These are phyloP conservation scores for Drosophila pallidifrons DNA, from an alignment of 1,140 invertebrate genomes.

Conservation along the genomic window DNA sequence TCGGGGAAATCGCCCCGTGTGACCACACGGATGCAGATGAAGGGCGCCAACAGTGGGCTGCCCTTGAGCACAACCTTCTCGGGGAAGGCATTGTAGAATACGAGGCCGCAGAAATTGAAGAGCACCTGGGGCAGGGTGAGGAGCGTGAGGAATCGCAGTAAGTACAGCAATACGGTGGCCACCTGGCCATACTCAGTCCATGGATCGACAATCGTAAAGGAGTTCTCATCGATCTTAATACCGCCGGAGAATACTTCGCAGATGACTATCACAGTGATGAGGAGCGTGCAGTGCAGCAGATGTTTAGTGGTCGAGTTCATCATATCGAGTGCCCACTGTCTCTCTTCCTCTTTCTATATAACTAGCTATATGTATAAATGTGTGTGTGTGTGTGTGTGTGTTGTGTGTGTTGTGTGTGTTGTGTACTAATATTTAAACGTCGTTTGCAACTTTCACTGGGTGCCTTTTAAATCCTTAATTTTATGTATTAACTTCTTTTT, in stretches of 20 bases:
- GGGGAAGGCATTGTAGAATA: constrained; percentile 97
- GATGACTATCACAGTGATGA: constrained; percentile 90
- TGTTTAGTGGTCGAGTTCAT: constrained; percentile 90
- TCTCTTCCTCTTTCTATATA: not conserved
- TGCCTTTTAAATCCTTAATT: no score
- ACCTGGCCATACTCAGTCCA: constrained; percentile 92
- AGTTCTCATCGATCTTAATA: constrained; percentile 88
- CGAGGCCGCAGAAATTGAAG: constrained; percentile 96
- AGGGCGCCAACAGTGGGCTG: constrained; percentile 95
- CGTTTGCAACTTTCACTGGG: no score
- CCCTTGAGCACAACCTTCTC: constrained; percentile 96
- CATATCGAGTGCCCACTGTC: constrained; percentile 38
- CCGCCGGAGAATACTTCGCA: constrained; percentile 93
- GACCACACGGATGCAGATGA: constrained; percentile 97
- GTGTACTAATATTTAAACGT: not conserved
- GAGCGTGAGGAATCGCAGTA: constrained; percentile 92
- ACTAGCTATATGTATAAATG: constrained; percentile 1
- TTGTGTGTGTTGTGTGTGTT: not conserved
- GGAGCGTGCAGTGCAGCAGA: constrained; percentile 91
- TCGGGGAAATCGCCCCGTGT: constrained; percentile 98
- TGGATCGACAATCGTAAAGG: constrained; percentile 90
- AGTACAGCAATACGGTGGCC: constrained; percentile 90
- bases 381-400: not conserved
- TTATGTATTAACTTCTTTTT: no score
- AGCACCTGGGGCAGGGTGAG: constrained; percentile 95